Evolutionary conservation across 2,797 vertebrate species (phyloP), one percentile per base, ranked within the genome.

Genomic region (Octomys mimax): DNA sequence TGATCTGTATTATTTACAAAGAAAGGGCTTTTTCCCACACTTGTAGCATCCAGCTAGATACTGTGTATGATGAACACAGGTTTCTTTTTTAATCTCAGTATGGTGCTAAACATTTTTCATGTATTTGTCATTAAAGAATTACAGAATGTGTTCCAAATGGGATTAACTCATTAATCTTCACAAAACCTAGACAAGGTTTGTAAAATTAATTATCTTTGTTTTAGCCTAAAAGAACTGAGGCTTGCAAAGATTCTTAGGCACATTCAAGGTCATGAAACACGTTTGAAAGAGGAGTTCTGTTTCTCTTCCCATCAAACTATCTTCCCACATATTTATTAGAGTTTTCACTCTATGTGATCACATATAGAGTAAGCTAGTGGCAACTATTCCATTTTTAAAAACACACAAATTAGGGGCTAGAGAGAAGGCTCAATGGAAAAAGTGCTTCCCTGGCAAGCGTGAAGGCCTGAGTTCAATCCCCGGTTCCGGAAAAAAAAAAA

Each of bases 151-250:
- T 57, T 96, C 70, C 91, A 83, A 31, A 93, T 33, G 71, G 95
- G 87, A 97, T 95, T 96, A 97, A 86, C 26, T 96, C 93, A 95
- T 94, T 95, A 89, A 94, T 96, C 95, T 97, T 95, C 79, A 90
- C 28, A 85, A 96, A 81, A 82, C 77, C 12, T 80, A 83, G 57
- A 36, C 36, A 86, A 68, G 61, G 5, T 75, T 84, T 64, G 59
- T 61, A 92, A 91, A 88, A 96, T 90, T 91, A 97, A 91, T 91
- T 92, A 93, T 89, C 31, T 28, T 89, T 87, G 4, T 89, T 96
- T 95, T 93, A 75, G 1, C 83, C 5, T 14, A 13, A 86, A 95
- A 94, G 39, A 96, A 62, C 13, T 61, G 31, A 92, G 68, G 82
- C 5, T 36, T 57, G n/a, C 49, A 59, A 80, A 81, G 68, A 52